Percentiles rank a stretch among this genome's conserved stretches.
Conservation (phyloP, 2,888 invertebrate species). For the Rutpela maculata region DNA sequence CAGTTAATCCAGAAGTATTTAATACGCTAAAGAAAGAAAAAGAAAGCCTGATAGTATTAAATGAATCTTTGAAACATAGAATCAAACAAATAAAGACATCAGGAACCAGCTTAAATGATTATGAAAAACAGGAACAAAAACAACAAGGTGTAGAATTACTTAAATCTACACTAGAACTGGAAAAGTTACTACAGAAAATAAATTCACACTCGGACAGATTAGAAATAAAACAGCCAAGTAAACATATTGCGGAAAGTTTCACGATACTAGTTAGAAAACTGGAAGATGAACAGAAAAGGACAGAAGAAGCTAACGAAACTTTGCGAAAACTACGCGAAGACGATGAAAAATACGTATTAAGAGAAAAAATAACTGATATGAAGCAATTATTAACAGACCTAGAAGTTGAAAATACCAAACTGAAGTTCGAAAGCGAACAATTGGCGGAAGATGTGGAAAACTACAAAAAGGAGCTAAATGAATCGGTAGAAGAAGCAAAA, state of each 20-base stretch:
- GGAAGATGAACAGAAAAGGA: conserved; percentile 57
- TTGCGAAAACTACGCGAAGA: conserved; percentile 58
- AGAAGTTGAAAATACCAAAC: conserved; percentile 61
- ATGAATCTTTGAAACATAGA: conserved; percentile 55
- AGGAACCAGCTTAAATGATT: conserved; percentile 39
- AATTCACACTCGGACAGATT: conserved; percentile 54
- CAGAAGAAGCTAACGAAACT: conserved; percentile 56
- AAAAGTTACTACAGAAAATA: conserved; percentile 56
- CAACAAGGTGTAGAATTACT: conserved; percentile 53
- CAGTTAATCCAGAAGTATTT: conserved; percentile 53
- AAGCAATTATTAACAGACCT: conserved; percentile 60
- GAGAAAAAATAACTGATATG: conserved; percentile 59
- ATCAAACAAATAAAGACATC: conserved; percentile 47
- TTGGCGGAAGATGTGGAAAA: conserved; percentile 55
- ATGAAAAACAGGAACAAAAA: conserved; percentile 49
- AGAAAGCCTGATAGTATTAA: conserved; percentile 51
- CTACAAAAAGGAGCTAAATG: conserved; percentile 53
- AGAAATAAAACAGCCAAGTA: conserved; percentile 51
- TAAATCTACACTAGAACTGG: conserved; percentile 57
- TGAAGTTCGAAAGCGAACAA: conserved; percentile 59
- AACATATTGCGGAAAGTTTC: conserved; percentile 51
- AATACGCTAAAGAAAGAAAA: conserved; percentile 56
- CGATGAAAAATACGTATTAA: conserved; percentile 59
- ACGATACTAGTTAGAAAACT: conserved; percentile 53
- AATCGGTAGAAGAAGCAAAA: conserved; percentile 54